Base-by-base conservation (phyloP, 2,797 vertebrate species). In the Halcyon smyrnensis region DNA sequence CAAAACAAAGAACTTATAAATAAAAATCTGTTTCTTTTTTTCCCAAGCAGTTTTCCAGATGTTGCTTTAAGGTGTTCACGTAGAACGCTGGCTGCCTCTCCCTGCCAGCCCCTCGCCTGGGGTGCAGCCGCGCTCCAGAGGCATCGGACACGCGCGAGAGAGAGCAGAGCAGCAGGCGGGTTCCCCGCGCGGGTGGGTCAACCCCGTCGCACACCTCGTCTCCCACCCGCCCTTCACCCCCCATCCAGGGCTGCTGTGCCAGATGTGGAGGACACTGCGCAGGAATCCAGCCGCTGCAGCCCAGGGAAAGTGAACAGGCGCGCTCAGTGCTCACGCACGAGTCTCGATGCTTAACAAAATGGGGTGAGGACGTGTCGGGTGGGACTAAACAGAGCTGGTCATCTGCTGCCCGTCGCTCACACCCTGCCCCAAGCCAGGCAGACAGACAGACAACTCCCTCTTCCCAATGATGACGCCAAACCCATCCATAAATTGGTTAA, bases 361-460 rank as follows among this genome's bases (percentile, higher is more conserved):
- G 2, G 1, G 0, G 2, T 0, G 51, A 43, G 24, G 21, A 7
- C 0, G 0, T 6, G 71, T 25, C 1, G 6, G 11, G 48, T 8
- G 37, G 32, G 32, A 8, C 24, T 28, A 10, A 17, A 46, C 45
- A 18, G 25, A n/a, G 27, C 45, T 1, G 51, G 25, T 30, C 9
- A 43, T 9, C 46, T 39, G 50, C 23, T 4, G 0, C 5, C 43
- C 48, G 11, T 17, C 1, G 0, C 34, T 63, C 15, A 5, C 4
- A 0, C 8, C 43, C 34, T 25, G 2, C 24, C 41, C 14, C 0
- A 0, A 4, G 18, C 3, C 48, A 13, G 37, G 23, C 48, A 50
- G 48, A 50, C 48, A 13, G 19, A 9, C 37, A 11, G 20, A 12
- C 9, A 2, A 2, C 14, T 28, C n/a, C 34, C 41, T 32, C 65